Evolutionary conservation across 2,113 vertebrate genomes (phyloP), one percentile per base, ranked within the genome.

Genomic region (Bothrops jararaca): DNA sequence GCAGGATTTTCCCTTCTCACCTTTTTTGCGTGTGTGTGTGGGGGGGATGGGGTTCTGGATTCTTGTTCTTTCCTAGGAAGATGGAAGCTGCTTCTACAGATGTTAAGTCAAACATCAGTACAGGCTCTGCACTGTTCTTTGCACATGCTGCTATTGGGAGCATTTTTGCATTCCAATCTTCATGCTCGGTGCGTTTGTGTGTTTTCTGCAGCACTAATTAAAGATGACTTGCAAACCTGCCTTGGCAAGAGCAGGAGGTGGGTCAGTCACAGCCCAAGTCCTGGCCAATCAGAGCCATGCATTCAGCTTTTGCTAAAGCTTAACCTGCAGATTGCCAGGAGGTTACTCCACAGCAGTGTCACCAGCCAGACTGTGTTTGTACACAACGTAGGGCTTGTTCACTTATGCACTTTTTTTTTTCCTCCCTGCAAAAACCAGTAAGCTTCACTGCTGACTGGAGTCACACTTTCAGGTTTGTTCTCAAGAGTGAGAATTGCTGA

Each of bases 11-110:
- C 42, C 74, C 45, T 13, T 53, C 8, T 3, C 24, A 7, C n/a
- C 5, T 74, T 39, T 39, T 34, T 60, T 60, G 10, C 9, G 26
- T 2, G 58, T 48, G 58, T 4, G 60, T 4, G 0, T 0, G 6
- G 9, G 29, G 1, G 18, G 0, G 39, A 39, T 3, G n/a, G 42
- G 42, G 42, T 45, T 45, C 3, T 34, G 34, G 0, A 2, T 10
- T 57, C 26, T 26, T 7, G 34, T 9, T 34, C 53, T 53, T 91
- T 56, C 23, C 34, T 29, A 91, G 29, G 53, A 5, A 57, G 85
- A 57, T 42, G 74, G 18, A 15, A 45, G 34, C 9, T 45, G 53
- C 45, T 50, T 56, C 58, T 57, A 23, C 56, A 87, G 24, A 42
- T 13, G 48, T 12, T 88, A 7, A 92, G 7, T 60, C 42, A 4